A percentile compares a stretch with the other conserved stretches of the same genome.
These are phyloP conservation scores for Xenopus borealis DNA, from an alignment of 2,113 vertebrate genomes.

Conservation along the genomic window DNA sequence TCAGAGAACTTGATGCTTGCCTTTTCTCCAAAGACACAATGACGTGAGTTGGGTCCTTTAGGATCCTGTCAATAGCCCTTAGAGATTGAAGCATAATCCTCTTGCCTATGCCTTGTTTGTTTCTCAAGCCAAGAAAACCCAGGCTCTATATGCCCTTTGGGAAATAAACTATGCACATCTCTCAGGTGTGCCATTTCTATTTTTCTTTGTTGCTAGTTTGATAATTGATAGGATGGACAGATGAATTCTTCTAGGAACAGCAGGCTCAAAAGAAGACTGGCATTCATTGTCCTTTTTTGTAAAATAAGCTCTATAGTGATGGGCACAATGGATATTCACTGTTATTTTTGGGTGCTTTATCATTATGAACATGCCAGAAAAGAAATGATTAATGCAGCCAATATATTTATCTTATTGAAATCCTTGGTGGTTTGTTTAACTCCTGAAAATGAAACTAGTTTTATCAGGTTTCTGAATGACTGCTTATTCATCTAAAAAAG, in stretches of 20 bases:
- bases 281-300: constrained; percentile 39
- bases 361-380: constrained; percentile 43
- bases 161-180: constrained; percentile 42
- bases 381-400: constrained; percentile 44
- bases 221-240: constrained; percentile 46
- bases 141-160: constrained; percentile 35
- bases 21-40: constrained; percentile 12
- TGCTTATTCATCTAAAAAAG: background rate
- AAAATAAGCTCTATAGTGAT: constrained; percentile 28
- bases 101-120: constrained; percentile 50
- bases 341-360: constrained; percentile 35
- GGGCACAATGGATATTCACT: constrained; percentile 31
- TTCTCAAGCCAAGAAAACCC: constrained; percentile 44
- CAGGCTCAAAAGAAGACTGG: constrained; percentile 39
- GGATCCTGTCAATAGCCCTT: background rate
- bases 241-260: constrained; percentile 38
- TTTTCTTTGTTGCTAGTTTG: constrained; percentile 37
- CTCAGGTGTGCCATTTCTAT: constrained; percentile 43
- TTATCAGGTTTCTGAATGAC: constrained; percentile 18
- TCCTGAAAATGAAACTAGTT: constrained; percentile 16
- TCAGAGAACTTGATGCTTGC: constrained; percentile 51
- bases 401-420: constrained; percentile 16
- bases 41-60: constrained; percentile 47
- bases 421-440: constrained; percentile 3
- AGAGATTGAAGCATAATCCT: constrained; percentile 40